Evolutionary conservation across 2,113 vertebrate genomes (phyloP).

Genomic region (Tupaia tana): DNA sequence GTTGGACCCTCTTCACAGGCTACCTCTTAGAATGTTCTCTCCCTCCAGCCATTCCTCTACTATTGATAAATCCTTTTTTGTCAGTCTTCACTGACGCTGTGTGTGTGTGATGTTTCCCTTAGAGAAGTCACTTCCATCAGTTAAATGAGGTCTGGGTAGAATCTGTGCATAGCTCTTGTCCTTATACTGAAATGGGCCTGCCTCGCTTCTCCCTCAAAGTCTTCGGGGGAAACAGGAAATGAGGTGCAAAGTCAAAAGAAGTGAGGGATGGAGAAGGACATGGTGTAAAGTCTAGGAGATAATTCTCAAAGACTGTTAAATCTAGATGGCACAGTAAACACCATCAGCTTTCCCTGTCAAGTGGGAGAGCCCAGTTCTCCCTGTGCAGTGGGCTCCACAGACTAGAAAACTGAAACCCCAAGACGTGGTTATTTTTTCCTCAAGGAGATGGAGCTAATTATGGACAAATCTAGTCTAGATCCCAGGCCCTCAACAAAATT

Average conservation of each 20-base stretch:
- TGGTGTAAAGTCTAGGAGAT: not conserved
- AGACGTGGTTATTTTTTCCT: not conserved
- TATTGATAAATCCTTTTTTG: not conserved
- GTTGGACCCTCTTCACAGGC: not conserved
- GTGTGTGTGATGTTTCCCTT: not conserved
- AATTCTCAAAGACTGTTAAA: not conserved
- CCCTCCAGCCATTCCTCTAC: not conserved
- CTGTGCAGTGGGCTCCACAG: not conserved
- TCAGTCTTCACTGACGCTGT: not conserved
- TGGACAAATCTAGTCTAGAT: not conserved
- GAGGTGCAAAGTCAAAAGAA: not conserved
- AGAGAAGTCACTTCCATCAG: not conserved
- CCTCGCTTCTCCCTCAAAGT: not conserved
- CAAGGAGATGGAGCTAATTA: not conserved
- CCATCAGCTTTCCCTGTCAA: too few relatives aligned
- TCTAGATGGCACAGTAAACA: not conserved
- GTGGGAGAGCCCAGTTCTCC: not conserved
- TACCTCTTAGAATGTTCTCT: not conserved
- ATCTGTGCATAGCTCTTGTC: not conserved
- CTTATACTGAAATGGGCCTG: not conserved
- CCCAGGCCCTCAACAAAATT: not conserved
- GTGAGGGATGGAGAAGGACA: not conserved
- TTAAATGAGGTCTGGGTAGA: not conserved
- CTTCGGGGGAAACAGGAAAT: not conserved
- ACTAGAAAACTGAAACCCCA: conserved; percentile 23